Conservation (phyloP, 2,113 vertebrate species). For the Archocentrus centrarchus region DNA sequence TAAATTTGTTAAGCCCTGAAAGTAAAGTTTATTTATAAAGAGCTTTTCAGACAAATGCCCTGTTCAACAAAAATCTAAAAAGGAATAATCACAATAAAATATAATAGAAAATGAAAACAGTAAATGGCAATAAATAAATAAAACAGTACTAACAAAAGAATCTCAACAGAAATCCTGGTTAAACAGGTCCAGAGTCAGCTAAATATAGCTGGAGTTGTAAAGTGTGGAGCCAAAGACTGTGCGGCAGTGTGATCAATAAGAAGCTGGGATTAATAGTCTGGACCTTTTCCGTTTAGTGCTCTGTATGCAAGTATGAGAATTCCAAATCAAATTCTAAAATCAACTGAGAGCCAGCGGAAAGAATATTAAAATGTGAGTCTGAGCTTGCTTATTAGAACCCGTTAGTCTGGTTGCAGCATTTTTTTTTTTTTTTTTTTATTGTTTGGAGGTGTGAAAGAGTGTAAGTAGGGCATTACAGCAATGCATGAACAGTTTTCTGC, state of each 20-base stretch:
- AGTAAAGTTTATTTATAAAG: not conserved
- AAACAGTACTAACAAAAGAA: too few species aligned
- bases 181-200: too few species aligned
- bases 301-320: not conserved
- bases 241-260: too few species aligned
- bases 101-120: not conserved
- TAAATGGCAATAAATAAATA: too few species aligned
- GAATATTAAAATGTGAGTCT: not conserved
- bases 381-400: not conserved
- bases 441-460: not conserved
- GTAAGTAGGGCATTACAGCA: rapidly evolving
- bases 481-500: not conserved
- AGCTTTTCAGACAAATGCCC: not conserved
- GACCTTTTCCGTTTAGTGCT: not conserved
- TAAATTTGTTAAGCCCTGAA: not conserved
- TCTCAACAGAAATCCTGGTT: too few species aligned
- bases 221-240: too few species aligned
- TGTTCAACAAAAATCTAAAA: not conserved
- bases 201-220: not conserved
- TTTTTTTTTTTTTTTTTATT: not conserved
- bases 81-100: not conserved
- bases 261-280: too few species aligned
- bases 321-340: not conserved
- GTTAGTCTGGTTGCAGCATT: not conserved
- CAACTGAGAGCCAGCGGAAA: not conserved